These are phyloP conservation scores for Pomatostomus ruficeps DNA, from an alignment of 2,113 vertebrate species.

Conservation along the genomic window DNA sequence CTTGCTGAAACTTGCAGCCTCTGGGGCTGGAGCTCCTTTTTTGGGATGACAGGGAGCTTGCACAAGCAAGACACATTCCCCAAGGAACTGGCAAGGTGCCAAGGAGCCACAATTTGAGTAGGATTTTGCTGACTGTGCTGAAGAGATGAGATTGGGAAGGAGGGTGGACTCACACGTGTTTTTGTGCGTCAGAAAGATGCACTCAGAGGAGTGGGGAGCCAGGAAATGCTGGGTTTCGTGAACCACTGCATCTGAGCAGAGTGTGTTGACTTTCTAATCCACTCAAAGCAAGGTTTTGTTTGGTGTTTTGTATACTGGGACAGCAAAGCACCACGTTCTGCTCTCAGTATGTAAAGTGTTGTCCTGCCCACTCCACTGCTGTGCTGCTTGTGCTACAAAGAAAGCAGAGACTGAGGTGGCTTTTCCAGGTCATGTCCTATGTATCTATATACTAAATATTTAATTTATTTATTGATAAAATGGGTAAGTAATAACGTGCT, in stretches of 20 bases:
- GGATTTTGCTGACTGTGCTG: neutral
- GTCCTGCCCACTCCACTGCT: neutral
- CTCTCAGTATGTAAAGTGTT: neutral
- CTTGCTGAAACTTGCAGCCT: conserved; percentile 25
- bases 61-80: neutral
- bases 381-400: neutral
- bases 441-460: neutral
- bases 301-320: neutral
- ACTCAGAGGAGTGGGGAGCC: neutral
- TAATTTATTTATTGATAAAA: neutral
- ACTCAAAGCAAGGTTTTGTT: neutral
- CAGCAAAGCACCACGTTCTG: neutral
- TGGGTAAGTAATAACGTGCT: neutral
- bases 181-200: neutral
- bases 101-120: neutral
- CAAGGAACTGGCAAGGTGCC: neutral
- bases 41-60: neutral
- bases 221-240: neutral
- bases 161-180: neutral
- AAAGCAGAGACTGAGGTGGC: neutral
- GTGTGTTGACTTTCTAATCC: neutral
- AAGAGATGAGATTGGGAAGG: neutral
- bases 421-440: neutral
- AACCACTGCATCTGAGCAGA: neutral
- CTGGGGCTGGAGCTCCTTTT: neutral